phyloP scores from a whole-genome alignment of 1,140 invertebrate species.

The Paralvinella palmiformis region DNA sequence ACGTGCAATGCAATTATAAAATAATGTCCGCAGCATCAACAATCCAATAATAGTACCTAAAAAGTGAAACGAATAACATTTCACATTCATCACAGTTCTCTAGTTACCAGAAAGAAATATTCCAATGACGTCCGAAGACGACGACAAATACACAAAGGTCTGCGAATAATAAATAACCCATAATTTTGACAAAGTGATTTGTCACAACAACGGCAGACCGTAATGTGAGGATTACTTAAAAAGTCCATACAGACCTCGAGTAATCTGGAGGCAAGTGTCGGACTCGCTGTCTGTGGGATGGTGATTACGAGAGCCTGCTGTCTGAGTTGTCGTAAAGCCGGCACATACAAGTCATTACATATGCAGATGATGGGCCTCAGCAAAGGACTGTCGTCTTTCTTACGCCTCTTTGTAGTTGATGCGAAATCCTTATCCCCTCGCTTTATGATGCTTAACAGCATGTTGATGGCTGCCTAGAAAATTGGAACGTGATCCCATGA shows the following conservation, averaged over 20 bases:
- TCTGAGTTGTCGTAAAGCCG: slow-evolving; percentile 68
- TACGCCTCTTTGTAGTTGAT: slow-evolving; percentile 54
- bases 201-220: background rate
- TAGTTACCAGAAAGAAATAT: no score
- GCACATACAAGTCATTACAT: slow-evolving; percentile 86
- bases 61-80: no score
- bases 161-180: background rate
- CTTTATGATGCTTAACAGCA: slow-evolving; percentile 73
- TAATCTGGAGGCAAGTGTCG: slow-evolving; percentile 48
- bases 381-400: slow-evolving; percentile 54
- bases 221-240: background rate
- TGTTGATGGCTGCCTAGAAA: slow-evolving; percentile 72
- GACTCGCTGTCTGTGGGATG: slow-evolving; percentile 62
- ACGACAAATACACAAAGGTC: background rate
- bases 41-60: no score
- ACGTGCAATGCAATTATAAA: no score
- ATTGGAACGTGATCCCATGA: background rate
- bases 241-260: slow-evolving; percentile 37
- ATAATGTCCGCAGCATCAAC: no score
- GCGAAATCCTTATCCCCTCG: slow-evolving; percentile 47
- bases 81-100: no score
- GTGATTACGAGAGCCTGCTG: slow-evolving; percentile 69
- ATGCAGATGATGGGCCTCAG: slow-evolving; percentile 89
- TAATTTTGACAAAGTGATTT: slow-evolving; percentile 9
- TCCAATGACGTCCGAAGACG: slow-evolving; percentile 62